phyloP scores from a whole-genome alignment of 2,888 invertebrate species.

The Eupithecia exiguata region DNA sequence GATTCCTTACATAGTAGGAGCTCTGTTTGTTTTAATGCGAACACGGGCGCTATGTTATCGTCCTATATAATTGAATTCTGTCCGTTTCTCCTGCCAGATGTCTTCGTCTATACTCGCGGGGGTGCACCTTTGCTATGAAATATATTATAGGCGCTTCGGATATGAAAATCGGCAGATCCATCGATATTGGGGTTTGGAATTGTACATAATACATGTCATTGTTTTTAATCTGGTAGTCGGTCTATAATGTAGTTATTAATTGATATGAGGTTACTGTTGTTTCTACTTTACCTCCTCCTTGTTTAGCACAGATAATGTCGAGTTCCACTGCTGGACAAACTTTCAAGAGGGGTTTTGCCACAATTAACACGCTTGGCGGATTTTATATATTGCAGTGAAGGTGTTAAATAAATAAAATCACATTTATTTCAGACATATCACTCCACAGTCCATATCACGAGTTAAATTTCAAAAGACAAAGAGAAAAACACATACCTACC shows the following conservation, averaged over 20 bases:
- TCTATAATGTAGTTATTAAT: background rate
- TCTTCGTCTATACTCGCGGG: slow-evolving; percentile 57
- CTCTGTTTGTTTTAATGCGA: slow-evolving; percentile 66
- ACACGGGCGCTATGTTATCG: slow-evolving; percentile 61
- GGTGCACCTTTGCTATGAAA: slow-evolving; percentile 72
- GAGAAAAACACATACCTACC: no score
- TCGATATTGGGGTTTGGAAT: slow-evolving; percentile 1
- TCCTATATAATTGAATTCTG: slow-evolving; percentile 68
- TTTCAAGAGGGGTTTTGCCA: background rate
- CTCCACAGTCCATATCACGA: no score
- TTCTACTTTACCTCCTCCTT: no score
- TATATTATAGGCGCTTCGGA: slow-evolving; percentile 68
- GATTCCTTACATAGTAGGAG: slow-evolving; percentile 26
- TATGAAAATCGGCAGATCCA: slow-evolving; percentile 45
- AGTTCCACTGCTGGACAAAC: no score
- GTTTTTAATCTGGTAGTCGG: background rate
- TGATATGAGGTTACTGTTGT: background rate
- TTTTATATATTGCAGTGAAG: background rate
- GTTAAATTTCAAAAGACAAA: no score
- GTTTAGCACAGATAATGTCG: no score
- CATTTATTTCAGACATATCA: no score
- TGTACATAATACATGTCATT: background rate
- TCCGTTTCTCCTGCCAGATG: slow-evolving; percentile 66
- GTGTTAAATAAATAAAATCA: no score
- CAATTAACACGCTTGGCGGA: background rate